Evolutionary conservation across 1,140 invertebrate species (phyloP).

Genomic region (Bombus difficillimus): DNA sequence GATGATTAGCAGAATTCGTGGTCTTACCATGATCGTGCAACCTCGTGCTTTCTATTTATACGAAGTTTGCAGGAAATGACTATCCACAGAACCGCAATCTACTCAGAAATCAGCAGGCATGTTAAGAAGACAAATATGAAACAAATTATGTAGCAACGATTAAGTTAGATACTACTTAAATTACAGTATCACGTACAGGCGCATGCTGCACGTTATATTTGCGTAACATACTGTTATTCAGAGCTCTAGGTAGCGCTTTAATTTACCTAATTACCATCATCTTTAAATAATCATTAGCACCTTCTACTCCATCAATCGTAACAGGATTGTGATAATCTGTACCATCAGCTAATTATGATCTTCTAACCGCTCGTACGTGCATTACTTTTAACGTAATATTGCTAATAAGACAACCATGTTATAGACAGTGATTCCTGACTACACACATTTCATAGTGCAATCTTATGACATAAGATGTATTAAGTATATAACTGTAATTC

Average conservation of each 20-base stretch:
- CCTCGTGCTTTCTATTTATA: background rate
- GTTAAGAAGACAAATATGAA: conserved; percentile 21
- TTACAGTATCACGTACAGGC: background rate
- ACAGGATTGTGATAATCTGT: conserved; percentile 3
- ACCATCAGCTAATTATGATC: conserved; percentile 14
- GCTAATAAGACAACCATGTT: background rate
- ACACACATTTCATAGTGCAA: background rate
- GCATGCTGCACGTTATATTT: background rate
- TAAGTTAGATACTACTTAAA: background rate
- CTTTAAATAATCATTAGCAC: conserved; percentile 32
- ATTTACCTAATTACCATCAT: conserved; percentile 15
- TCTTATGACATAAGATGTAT: background rate
- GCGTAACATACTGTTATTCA: background rate
- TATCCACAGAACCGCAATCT: conserved; percentile 27
- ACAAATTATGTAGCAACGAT: background rate
- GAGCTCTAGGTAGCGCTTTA: background rate
- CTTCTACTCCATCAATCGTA: background rate
- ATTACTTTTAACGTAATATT: conserved; percentile 11
- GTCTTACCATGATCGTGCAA: background rate
- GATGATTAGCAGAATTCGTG: background rate
- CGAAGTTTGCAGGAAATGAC: conserved; percentile 39
- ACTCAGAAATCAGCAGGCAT: background rate
- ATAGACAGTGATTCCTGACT: background rate
- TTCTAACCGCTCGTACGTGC: background rate
- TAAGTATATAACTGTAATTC: background rate